Conservation (phyloP, 2,113 vertebrate genomes). For the Riparia riparia region DNA sequence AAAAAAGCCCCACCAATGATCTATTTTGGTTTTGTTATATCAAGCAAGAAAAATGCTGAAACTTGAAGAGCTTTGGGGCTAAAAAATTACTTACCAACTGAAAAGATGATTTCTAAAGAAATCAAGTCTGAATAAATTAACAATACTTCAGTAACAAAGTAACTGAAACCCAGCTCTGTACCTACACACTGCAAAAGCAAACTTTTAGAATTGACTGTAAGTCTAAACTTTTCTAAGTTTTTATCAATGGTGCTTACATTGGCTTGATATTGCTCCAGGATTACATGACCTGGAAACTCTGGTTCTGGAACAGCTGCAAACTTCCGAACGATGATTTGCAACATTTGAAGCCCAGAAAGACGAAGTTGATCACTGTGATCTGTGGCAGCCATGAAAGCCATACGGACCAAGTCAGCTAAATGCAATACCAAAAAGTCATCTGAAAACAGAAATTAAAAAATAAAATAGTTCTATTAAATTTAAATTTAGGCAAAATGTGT, state of each 20-base stretch:
- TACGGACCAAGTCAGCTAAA: slow-evolving; percentile 91
- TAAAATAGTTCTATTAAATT: background rate
- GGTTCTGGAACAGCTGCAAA: slow-evolving; percentile 89
- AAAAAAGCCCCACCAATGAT: background rate
- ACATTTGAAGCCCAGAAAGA: slow-evolving; percentile 86
- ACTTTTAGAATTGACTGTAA: background rate
- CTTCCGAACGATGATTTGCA: slow-evolving; percentile 86
- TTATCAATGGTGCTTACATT: slow-evolving; percentile 81
- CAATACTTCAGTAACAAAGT: background rate
- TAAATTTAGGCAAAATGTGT: background rate
- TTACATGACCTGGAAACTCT: slow-evolving; percentile 93
- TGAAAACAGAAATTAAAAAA: slow-evolving; percentile 20
- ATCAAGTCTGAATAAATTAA: background rate
- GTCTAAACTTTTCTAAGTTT: background rate
- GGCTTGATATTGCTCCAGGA: slow-evolving; percentile 96
- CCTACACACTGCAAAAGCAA: background rate
- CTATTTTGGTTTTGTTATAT: background rate
- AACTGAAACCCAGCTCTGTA: background rate
- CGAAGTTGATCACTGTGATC: slow-evolving; percentile 91
- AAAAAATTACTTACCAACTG: background rate
- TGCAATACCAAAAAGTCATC: slow-evolving; percentile 92
- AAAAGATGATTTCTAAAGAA: background rate
- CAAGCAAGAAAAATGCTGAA: background rate
- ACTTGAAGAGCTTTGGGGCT: background rate
- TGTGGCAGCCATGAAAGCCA: slow-evolving; percentile 97